Percentiles rank a stretch among this genome's conserved stretches.
Conservation (phyloP, 1,140 invertebrate genomes). For the Cotesia typhae region DNA sequence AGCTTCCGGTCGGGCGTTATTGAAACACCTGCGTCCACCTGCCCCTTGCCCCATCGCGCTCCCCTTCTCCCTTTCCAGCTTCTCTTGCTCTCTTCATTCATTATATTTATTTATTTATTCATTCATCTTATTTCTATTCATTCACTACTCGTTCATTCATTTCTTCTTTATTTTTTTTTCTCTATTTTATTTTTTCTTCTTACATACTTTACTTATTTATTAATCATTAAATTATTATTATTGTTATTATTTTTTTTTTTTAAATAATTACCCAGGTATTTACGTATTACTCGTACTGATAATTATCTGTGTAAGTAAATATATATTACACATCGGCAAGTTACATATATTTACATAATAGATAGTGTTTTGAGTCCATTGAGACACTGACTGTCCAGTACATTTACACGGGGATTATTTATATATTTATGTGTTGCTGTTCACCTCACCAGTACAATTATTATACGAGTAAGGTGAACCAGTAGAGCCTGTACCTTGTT, state of each 20-base stretch:
- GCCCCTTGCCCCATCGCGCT: slow-evolving; percentile 41
- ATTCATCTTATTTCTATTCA: slow-evolving; percentile 15
- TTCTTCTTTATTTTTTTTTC: background rate
- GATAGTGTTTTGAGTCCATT: too few relatives aligned
- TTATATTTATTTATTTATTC: slow-evolving; percentile 11
- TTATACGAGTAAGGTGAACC: slow-evolving; percentile 24
- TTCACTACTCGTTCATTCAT: slow-evolving; percentile 6
- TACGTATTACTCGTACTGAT: too few relatives aligned
- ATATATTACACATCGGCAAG: too few relatives aligned
- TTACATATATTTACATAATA: too few relatives aligned
- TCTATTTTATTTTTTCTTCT: background rate
- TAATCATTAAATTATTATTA: background rate
- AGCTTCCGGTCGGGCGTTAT: slow-evolving; percentile 59
- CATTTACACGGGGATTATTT: too few relatives aligned
- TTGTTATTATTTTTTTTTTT: background rate
- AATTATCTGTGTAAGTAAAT: too few relatives aligned
- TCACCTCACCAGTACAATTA: background rate
- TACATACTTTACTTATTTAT: background rate
- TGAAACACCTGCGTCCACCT: slow-evolving; percentile 58
- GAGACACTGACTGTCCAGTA: too few relatives aligned
- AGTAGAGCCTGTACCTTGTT: background rate
- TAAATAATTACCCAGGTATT: background rate
- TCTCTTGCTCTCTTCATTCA: slow-evolving; percentile 27
- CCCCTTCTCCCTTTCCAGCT: slow-evolving; percentile 18
- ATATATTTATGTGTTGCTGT: background rate